A percentile compares a stretch with the other conserved stretches of the same genome.
These are phyloP conservation scores for Polydrusus tereticollis DNA, from an alignment of 2,888 invertebrate species.

Conservation along the genomic window DNA sequence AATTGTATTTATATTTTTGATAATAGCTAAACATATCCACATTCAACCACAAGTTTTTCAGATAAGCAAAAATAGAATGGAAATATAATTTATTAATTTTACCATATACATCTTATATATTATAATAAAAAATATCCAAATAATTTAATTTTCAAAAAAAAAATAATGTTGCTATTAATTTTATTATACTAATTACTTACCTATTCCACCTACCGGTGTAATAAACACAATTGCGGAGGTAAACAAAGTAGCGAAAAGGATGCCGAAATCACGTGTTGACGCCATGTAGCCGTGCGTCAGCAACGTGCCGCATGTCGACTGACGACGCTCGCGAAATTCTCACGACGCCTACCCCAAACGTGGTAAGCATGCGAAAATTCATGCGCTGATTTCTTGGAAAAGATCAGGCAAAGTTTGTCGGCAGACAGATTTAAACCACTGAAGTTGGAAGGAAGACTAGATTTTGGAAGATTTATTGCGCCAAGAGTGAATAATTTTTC, in stretches of 20 bases:
- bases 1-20: too few relatives aligned
- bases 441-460: not conserved
- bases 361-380: slow-evolving; percentile 22
- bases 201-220: slow-evolving; percentile 10
- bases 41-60: too few relatives aligned
- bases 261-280: slow-evolving; percentile 26
- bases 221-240: slow-evolving; percentile 26
- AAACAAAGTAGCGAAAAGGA: slow-evolving; percentile 37
- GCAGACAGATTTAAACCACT: slow-evolving; percentile 3
- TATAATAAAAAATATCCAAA: not conserved
- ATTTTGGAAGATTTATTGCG: not conserved
- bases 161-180: not conserved
- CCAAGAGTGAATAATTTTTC: not conserved
- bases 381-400: slow-evolving; percentile 39
- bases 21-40: too few relatives aligned
- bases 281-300: slow-evolving; percentile 34
- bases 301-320: slow-evolving; percentile 41
- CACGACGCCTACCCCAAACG: slow-evolving; percentile 25
- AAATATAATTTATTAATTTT: too few relatives aligned
- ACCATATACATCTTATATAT: not conserved
- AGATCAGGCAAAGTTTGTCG: slow-evolving; percentile 16
- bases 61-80: too few relatives aligned
- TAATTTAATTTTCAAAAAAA: slow-evolving; percentile 14
- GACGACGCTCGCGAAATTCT: slow-evolving; percentile 14
- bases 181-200: slow-evolving; percentile 17